phyloP scores from a whole-genome alignment of 2,113 vertebrate genomes.

The Crotophaga sulcirostris region DNA sequence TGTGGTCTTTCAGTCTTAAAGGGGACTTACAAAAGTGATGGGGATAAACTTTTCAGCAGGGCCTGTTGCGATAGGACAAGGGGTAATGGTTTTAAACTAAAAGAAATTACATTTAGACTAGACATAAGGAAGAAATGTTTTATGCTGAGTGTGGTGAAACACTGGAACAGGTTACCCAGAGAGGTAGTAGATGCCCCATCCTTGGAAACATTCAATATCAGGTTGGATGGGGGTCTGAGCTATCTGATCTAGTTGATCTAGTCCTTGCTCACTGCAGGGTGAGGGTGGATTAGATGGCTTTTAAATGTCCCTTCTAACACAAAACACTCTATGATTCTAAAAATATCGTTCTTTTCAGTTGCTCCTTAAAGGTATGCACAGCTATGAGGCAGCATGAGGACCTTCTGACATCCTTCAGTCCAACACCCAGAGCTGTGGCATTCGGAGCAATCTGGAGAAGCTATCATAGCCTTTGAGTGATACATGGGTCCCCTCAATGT shows the following conservation, averaged over 20 bases:
- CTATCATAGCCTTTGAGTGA: not conserved
- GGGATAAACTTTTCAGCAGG: too few relatives aligned
- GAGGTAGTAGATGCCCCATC: too few relatives aligned
- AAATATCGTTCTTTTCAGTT: not conserved
- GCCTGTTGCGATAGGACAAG: too few relatives aligned
- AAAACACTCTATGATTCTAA: not conserved
- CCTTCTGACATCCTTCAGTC: not conserved
- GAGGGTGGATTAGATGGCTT: not conserved
- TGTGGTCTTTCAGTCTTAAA: too few relatives aligned
- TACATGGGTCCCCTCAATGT: rapidly evolving
- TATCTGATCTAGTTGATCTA: not conserved
- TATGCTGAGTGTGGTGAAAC: not conserved
- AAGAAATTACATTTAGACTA: too few relatives aligned
- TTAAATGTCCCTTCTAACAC: too few relatives aligned
- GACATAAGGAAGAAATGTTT: too few relatives aligned
- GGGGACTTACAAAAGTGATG: too few relatives aligned
- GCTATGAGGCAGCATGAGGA: not conserved
- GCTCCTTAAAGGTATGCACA: not conserved
- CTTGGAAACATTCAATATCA: not conserved
- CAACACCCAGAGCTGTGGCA: not conserved
- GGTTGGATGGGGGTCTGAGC: not conserved
- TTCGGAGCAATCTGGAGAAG: not conserved
- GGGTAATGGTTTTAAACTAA: too few relatives aligned
- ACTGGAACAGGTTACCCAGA: not conserved
- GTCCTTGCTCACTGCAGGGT: not conserved